These are phyloP conservation scores for Homarus gammarus DNA, from an alignment of 2,888 invertebrate species.

Conservation along the genomic window DNA sequence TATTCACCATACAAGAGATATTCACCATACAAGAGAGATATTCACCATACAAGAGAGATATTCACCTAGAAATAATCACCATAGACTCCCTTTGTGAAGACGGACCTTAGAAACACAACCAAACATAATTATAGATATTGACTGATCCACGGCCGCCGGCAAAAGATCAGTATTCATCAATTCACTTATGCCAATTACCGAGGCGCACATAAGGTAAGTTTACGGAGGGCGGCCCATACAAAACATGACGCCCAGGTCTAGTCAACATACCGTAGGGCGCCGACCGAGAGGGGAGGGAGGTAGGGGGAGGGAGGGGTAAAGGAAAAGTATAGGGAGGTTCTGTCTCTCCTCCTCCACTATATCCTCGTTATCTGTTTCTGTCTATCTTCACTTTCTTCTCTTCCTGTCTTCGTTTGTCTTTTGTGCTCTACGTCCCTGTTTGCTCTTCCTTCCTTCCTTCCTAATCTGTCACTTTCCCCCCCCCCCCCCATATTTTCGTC, in stretches of 20 bases:
- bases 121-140: no score
- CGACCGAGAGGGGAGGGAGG: slow-evolving; percentile 12
- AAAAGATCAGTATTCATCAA: slow-evolving; percentile 34
- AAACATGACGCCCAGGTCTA: slow-evolving; percentile 1
- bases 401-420: neutral
- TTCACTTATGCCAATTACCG: slow-evolving; percentile 23
- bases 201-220: slow-evolving; percentile 18
- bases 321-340: neutral
- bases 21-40: no score
- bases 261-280: no score
- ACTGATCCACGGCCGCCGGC: neutral
- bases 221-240: neutral
- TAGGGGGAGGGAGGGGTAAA: neutral
- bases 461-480: neutral
- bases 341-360: neutral
- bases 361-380: neutral
- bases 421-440: neutral
- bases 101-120: no score
- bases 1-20: no score
- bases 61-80: no score
- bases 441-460: neutral
- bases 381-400: neutral
- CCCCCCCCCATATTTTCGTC: no score
- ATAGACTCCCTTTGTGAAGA: no score
- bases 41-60: no score